Conservation (phyloP, 2,888 invertebrate species). For the Zonitis immaculata region DNA sequence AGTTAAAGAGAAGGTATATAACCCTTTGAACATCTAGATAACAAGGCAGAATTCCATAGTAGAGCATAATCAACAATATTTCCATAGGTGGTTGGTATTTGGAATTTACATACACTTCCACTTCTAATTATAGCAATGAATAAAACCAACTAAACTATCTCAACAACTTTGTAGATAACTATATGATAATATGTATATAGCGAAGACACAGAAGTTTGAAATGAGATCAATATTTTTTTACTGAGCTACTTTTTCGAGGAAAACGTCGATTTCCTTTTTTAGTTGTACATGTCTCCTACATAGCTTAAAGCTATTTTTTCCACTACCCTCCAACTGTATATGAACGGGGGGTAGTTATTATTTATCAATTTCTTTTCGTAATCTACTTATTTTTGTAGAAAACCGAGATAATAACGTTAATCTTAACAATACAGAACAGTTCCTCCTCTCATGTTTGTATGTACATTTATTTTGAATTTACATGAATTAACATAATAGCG, state of each 20-base stretch:
- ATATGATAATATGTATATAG: neutral
- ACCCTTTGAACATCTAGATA: conserved; percentile 14
- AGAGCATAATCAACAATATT: conserved; percentile 18
- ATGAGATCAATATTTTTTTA: too few relatives aligned
- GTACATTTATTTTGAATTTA: conserved; percentile 18
- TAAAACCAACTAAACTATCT: conserved; percentile 4
- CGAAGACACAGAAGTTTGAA: too few relatives aligned
- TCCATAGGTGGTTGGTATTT: conserved; percentile 15
- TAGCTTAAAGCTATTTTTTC: too few relatives aligned
- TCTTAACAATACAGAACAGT: conserved; percentile 20
- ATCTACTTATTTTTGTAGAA: too few relatives aligned
- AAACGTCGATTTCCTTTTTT: too few relatives aligned
- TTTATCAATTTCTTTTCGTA: too few relatives aligned
- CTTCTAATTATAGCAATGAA: conserved; percentile 10
- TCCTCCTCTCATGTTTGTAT: conserved; percentile 21
- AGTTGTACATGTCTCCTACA: too few relatives aligned
- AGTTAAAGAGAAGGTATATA: conserved; percentile 8
- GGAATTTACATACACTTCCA: conserved; percentile 18
- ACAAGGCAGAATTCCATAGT: conserved; percentile 13
- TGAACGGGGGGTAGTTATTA: too few relatives aligned
- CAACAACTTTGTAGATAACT: neutral
- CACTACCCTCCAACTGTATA: too few relatives aligned
- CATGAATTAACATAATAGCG: conserved; percentile 27
- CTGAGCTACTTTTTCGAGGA: too few relatives aligned
- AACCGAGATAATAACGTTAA: conserved; percentile 21